Evolutionary conservation across 2,113 vertebrate species (phyloP).

Genomic region (Mirounga angustirostris): DNA sequence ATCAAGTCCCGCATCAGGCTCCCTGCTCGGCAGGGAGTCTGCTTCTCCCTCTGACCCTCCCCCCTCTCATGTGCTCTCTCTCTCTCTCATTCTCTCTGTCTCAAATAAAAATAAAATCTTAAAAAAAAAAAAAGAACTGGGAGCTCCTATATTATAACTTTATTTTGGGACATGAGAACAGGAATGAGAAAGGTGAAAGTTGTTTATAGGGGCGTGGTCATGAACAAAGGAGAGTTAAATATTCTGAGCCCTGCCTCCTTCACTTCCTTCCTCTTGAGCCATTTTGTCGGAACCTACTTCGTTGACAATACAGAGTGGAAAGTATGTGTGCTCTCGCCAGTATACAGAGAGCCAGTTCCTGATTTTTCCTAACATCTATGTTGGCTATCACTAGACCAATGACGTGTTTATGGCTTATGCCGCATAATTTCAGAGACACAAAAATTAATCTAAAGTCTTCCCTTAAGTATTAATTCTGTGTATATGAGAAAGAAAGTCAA

Average conservation of each 20-base stretch:
- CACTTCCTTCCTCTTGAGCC: neutral
- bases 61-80: no score
- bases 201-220: conserved; percentile 7
- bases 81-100: no score
- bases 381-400: neutral
- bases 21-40: no score
- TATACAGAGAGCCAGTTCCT: neutral
- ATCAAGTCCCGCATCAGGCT: no score
- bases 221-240: neutral
- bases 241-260: conserved; percentile 17
- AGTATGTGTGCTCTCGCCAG: neutral
- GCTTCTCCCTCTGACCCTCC: no score
- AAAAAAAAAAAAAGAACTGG: neutral
- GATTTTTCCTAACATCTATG: neutral
- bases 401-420: neutral
- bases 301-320: neutral
- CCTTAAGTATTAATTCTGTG: neutral
- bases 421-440: neutral
- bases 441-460: neutral
- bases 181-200: neutral
- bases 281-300: neutral
- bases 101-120: no score
- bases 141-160: neutral
- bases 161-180: conserved; percentile 20
- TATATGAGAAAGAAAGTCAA: neutral